Evolutionary conservation across 2,888 invertebrate species (phyloP).

Genomic region (Malacosoma neustria): DNA sequence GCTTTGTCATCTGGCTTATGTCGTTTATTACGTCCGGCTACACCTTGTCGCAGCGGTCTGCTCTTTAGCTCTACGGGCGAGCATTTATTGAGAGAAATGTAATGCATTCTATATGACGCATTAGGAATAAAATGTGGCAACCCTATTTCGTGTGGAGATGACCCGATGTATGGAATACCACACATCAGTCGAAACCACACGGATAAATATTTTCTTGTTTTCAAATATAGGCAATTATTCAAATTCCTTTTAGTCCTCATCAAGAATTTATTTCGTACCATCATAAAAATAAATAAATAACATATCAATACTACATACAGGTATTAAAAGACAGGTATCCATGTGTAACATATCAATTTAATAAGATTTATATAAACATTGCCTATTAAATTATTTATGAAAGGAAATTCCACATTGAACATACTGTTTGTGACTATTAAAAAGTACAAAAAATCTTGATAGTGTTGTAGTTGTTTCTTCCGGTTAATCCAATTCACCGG

Average conservation of each 20-base stretch:
- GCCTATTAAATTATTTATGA: constrained; percentile 63
- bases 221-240: constrained; percentile 17
- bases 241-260: constrained; percentile 30
- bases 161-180: neutral
- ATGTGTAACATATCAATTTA: constrained; percentile 71
- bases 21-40: too few relatives aligned
- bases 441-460: constrained; percentile 43
- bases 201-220: constrained; percentile 4
- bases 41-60: too few relatives aligned
- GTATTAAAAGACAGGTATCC: constrained; percentile 59
- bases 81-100: too few relatives aligned
- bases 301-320: constrained; percentile 31
- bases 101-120: too few relatives aligned
- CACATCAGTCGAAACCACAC: neutral
- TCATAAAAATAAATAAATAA: constrained; percentile 31
- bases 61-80: too few relatives aligned
- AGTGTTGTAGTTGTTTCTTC: constrained; percentile 27
- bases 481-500: constrained; percentile 27
- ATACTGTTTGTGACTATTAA: constrained; percentile 24
- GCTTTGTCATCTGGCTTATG: too few relatives aligned
- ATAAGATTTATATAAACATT: constrained; percentile 69
- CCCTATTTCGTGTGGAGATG: too few relatives aligned
- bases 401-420: constrained; percentile 53
- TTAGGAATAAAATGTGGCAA: too few relatives aligned
- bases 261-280: constrained; percentile 44